Evolutionary conservation across 2,888 invertebrate genomes (phyloP), one percentile per base, ranked within the genome.

Genomic region (Nemurella pictetii): DNA sequence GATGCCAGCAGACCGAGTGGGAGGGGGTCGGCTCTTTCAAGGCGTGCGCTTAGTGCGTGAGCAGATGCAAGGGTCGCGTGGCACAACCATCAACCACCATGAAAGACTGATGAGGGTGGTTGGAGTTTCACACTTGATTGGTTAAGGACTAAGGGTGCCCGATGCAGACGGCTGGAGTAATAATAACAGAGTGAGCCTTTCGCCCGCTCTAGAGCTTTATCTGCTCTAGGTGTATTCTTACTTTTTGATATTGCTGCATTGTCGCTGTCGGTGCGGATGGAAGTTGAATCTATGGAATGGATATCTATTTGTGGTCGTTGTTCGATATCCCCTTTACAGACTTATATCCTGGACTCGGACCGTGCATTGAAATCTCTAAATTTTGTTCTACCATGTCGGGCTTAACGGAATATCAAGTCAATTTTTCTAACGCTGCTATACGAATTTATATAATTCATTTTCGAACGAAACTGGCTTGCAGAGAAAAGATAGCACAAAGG

Each of bases 51-150:
- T 55, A 55, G 55, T 55, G 55, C 55, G 55, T 55, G 12, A 55
- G 78, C 78, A 78, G 78, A 78, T 78, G 78, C 30, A n/a, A 30
- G 29, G 78, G 78, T 28, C 78, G 78, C 78, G 78, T 78, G 78
- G 78, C 78, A 78, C 78, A 5, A 55, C 55, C 55, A 55, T 20
- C 78, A 5, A 55, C 55, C 55, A 55, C 55, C 20, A 55, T 55
- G 55, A 55, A 55, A 55, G 55, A 55, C 15, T 55, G 55, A 55
- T 2, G 75, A 75, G 75, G 29, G 75, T 28, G 25, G 75, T 25
- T 75, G 3, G 75, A 75, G 75, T 26, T 75, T 75, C 29, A 75
- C 75, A 75, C 75, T 75, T 75, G 75, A 75, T 75, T 75, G 28
- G 75, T 75, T 2, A 74, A 74, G 74, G 74, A 74, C 74, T 25